Percentiles rank a stretch among this genome's conserved stretches.
These are phyloP conservation scores for Semnopithecus entellus DNA, from an alignment of 2,113 vertebrate species.

Conservation along the genomic window DNA sequence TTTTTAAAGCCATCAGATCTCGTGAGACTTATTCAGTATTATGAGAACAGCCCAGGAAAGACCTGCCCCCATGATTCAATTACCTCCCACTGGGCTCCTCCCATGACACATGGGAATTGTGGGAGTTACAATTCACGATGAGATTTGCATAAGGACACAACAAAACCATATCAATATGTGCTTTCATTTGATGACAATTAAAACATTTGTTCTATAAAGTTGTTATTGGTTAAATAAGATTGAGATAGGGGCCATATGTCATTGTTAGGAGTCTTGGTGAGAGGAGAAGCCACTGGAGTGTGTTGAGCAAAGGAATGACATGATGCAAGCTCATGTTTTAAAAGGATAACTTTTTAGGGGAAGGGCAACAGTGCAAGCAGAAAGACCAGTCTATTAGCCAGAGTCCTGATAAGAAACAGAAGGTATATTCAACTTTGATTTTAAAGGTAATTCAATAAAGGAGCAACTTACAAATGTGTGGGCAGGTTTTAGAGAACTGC, in stretches of 20 bases:
- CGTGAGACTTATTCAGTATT: no score
- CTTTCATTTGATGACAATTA: not conserved
- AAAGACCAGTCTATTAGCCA: not conserved
- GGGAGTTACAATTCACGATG: no score
- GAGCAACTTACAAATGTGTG: not conserved
- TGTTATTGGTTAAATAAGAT: not conserved
- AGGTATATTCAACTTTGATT: not conserved
- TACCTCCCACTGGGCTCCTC: no score
- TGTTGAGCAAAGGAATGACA: not conserved
- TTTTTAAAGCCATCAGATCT: no score
- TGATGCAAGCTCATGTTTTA: not conserved
- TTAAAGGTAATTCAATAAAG: not conserved
- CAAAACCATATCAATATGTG: not conserved
- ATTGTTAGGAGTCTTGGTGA: not conserved
- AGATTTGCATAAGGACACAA: no score
- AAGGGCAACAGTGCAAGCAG: not conserved
- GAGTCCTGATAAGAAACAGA: not conserved
- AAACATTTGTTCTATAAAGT: not conserved
- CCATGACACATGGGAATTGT: no score
- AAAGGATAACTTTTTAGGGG: not conserved
- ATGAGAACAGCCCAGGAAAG: no score
- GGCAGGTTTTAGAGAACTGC: not conserved
- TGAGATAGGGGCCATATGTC: not conserved
- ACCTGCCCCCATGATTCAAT: no score
- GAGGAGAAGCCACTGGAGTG: not conserved